Conservation (phyloP, 2,797 vertebrate species). For the Intellagama lesueurii region DNA sequence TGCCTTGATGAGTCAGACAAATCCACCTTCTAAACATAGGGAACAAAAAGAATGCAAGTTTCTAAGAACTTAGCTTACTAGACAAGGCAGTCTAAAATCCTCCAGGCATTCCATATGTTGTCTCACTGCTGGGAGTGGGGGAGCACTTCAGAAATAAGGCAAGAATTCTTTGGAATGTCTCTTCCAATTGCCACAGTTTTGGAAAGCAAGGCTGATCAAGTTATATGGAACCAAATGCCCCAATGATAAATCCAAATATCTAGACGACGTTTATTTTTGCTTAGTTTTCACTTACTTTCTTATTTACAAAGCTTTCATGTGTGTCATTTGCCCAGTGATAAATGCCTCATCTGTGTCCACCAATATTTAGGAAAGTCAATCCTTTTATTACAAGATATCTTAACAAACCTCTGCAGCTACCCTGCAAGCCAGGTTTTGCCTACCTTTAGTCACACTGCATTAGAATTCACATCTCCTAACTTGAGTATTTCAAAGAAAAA, state of each 20-base stretch:
- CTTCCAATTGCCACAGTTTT: not conserved
- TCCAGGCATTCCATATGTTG: not conserved
- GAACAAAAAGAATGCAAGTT: conserved; percentile 1
- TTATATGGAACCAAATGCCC: not conserved
- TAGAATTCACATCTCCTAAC: not conserved
- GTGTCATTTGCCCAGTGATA: not conserved
- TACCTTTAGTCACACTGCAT: not conserved
- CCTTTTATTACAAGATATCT: not conserved
- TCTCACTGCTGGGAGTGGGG: not conserved
- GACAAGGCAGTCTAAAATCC: not conserved
- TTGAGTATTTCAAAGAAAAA: not conserved
- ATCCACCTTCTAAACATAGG: conserved; percentile 77
- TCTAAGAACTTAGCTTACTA: conserved; percentile 10
- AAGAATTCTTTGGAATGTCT: not conserved
- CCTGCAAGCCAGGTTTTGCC: not conserved
- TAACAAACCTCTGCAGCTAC: no score
- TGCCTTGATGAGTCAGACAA: conserved; percentile 51
- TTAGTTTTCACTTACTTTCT: not conserved
- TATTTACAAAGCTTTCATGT: not conserved
- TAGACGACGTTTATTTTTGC: not conserved
- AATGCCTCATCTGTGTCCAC: not conserved
- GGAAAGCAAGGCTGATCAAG: not conserved
- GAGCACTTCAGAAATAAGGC: not conserved
- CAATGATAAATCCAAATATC: not conserved
- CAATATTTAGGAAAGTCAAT: not conserved